These are phyloP conservation scores for Thera obeliscata DNA, from an alignment of 2,888 invertebrate genomes.

Conservation along the genomic window DNA sequence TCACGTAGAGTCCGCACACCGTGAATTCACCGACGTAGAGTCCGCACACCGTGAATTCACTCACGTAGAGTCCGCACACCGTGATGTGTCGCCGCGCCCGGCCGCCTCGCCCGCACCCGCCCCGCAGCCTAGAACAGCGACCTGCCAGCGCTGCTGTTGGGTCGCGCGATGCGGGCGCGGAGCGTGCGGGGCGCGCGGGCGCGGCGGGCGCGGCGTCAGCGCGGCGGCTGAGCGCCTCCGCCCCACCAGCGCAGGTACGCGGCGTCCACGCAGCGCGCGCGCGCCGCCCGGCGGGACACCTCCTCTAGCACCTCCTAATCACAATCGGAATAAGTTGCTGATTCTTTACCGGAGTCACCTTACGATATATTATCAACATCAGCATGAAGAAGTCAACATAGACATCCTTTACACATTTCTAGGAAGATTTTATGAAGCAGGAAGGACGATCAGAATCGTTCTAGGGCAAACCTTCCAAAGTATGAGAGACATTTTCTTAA, in stretches of 20 bases:
- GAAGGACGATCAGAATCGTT: too few relatives aligned
- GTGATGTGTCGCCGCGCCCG: constrained; percentile 6
- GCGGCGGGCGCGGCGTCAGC: constrained; percentile 57
- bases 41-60: not conserved
- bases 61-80: constrained; percentile 1
- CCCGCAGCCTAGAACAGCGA: constrained; percentile 16
- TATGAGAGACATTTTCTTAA: too few relatives aligned
- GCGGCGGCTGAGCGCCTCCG: constrained; percentile 54
- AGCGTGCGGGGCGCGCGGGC: constrained; percentile 47
- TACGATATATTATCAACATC: too few relatives aligned
- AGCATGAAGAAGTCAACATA: too few relatives aligned
- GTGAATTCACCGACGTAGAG: too few relatives aligned
- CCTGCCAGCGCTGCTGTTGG: constrained; percentile 23
- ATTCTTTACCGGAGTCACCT: not conserved
- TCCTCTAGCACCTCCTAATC: constrained; percentile 96
- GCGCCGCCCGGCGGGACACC: constrained; percentile 92
- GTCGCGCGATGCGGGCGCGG: constrained; percentile 47
- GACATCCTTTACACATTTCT: too few relatives aligned
- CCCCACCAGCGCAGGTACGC: constrained; percentile 93
- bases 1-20: too few relatives aligned
- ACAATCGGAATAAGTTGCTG: not conserved
- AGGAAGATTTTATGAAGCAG: too few relatives aligned
- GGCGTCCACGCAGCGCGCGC: constrained; percentile 94
- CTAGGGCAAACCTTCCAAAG: too few relatives aligned
- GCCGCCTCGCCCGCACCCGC: not conserved